Conservation (phyloP, 2,797 vertebrate species). For the Allochrocebus solatus region DNA sequence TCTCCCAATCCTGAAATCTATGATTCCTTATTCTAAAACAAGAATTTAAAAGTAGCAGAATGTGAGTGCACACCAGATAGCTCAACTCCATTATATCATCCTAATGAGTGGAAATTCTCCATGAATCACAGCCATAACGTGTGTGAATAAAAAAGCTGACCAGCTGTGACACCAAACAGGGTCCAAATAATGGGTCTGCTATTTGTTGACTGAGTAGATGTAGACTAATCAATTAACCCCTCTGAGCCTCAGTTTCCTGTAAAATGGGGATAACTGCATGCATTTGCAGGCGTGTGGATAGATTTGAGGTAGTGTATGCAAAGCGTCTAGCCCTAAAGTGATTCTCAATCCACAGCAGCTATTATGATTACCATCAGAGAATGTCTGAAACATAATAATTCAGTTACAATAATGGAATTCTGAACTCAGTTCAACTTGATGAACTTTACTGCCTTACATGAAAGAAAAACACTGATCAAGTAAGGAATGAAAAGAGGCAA, state of each 20-base stretch:
- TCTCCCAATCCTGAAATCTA: neutral
- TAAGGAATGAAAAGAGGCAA: neutral
- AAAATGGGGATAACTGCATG: neutral
- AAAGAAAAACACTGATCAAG: neutral
- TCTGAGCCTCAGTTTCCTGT: neutral
- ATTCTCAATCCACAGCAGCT: neutral
- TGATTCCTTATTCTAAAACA: neutral
- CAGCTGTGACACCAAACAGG: neutral
- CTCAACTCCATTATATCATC: neutral
- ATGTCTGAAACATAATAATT: neutral
- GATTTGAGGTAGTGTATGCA: neutral
- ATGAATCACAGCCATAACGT: neutral
- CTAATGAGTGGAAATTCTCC: neutral
- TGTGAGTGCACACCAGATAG: neutral
- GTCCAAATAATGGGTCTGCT: neutral
- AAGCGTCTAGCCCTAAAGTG: neutral
- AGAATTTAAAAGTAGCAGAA: neutral
- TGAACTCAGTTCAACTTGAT: neutral
- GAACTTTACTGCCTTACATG: neutral
- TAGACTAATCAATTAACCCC: neutral
- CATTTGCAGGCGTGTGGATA: neutral
- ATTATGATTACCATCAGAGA: neutral
- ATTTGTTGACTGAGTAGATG: neutral
- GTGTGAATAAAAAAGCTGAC: neutral
- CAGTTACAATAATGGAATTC: neutral